A percentile compares a stretch with the other conserved stretches of the same genome.
Evolutionary conservation across 2,113 vertebrate genomes (phyloP).

Genomic region (Hystrix cristata): DNA sequence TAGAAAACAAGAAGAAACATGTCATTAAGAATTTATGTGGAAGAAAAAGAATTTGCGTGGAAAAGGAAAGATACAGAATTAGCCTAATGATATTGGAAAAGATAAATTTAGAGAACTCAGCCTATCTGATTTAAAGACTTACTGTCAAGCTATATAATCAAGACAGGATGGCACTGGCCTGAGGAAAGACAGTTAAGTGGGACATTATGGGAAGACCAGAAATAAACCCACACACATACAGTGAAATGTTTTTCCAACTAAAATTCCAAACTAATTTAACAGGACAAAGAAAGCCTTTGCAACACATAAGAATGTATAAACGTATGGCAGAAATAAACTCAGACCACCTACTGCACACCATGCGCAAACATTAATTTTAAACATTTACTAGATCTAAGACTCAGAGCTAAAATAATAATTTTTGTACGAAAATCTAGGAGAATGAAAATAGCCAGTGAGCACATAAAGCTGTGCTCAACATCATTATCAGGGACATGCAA

Average conservation of each 20-base stretch:
- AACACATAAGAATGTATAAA: constrained; percentile 33
- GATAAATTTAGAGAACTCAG: neutral
- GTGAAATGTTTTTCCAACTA: neutral
- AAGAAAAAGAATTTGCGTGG: neutral
- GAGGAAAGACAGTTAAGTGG: neutral
- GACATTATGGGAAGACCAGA: constrained; percentile 12
- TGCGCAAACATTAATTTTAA: neutral
- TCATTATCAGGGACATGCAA: neutral
- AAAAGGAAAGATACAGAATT: constrained; percentile 1
- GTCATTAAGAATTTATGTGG: constrained; percentile 25
- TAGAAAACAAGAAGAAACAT: constrained; percentile 51
- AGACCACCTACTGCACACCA: neutral
- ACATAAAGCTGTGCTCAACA: neutral
- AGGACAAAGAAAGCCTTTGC: neutral
- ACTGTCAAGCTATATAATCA: neutral
- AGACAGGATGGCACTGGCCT: neutral
- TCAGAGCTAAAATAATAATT: neutral
- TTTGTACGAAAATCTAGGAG: neutral
- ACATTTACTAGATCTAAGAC: neutral
- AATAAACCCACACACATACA: neutral
- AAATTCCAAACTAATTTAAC: constrained; percentile 2
- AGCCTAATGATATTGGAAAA: neutral
- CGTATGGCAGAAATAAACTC: neutral
- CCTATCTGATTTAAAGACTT: neutral
- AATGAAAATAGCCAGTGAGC: neutral